phyloP scores from a whole-genome alignment of 2,888 invertebrate genomes.

The Limnephilus marmoratus region DNA sequence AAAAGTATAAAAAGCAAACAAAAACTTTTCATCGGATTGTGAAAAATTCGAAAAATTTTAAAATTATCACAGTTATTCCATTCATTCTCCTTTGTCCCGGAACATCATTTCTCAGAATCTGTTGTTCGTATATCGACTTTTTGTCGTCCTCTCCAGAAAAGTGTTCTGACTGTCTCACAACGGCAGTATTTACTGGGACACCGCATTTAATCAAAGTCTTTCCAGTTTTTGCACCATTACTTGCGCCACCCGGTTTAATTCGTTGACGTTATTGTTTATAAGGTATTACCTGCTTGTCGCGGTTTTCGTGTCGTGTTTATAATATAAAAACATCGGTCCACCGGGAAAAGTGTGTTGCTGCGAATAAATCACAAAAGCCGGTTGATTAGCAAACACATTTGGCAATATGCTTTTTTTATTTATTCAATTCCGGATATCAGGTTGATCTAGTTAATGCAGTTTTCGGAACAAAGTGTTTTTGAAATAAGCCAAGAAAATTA shows the following conservation, averaged over 20 bases:
- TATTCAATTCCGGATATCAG: not conserved
- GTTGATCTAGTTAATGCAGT: not conserved
- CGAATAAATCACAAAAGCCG: not conserved
- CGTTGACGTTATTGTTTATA: constrained; percentile 54
- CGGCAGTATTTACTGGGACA: constrained; percentile 9
- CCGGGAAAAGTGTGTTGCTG: not conserved
- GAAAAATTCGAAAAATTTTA: not conserved
- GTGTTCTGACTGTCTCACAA: not conserved
- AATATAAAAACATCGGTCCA: not conserved
- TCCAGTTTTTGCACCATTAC: constrained; percentile 26
- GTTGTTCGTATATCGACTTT: not conserved
- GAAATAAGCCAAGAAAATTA: not conserved
- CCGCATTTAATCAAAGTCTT: not conserved
- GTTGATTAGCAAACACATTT: not conserved
- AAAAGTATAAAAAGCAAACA: not conserved
- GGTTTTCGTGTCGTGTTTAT: constrained; percentile 29
- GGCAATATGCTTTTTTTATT: not conserved
- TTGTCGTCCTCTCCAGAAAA: not conserved
- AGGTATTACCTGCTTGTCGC: constrained; percentile 16
- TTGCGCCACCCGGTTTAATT: constrained; percentile 50
- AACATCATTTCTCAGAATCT: not conserved
- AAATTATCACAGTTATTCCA: not conserved
- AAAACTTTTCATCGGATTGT: not conserved
- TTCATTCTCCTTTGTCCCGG: not conserved
- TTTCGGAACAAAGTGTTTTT: not conserved